Base-by-base conservation (phyloP, 2,113 vertebrate species). In the Dicaeum eximium region DNA sequence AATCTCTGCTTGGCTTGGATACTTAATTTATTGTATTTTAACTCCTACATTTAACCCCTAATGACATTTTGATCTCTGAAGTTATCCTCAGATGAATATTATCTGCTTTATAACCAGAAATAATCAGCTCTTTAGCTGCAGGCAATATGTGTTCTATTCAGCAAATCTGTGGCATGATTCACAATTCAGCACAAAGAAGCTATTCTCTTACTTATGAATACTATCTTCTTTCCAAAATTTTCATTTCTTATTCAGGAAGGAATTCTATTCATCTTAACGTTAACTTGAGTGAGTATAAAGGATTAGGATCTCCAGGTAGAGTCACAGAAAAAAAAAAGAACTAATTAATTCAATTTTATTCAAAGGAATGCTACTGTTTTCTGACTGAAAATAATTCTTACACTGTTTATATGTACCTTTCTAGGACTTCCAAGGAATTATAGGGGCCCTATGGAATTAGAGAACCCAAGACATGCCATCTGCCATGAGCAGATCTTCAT, bases 31-130 rank as follows among this genome's bases (percentile, higher is more conserved):
- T 61, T 73, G 44, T n/a, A 71, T 71, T 87, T 78, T 82, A 69
- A 80, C 18, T 2, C 10, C 19, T 75, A 19, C 35, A 42, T 87
- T 92, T 94, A 91, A 88, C 38, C 27, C 4, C 7, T 80, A 70
- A 85, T 77, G 77, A 65, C 73, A 77, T 91, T 79, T 88, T 96
- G 40, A 91, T 91, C 82, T 80, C 42, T 64, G 28, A 79, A 75
- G 35, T 82, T 88, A 90, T 93, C 47, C 67, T 88, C 37, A 73
- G 23, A 14, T 61, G 21, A 89, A 83, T 86, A 73, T 84, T 91
- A 90, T 97, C 75, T 81, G 57, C 37, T 88, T 78, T 92, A 81
- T 51, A 88, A 91, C 42, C 10, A 0, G 65, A 88, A 82, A 91
- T 84, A 94, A 87, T 94, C 88, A 66, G 37, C 48, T 91, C 45